Percentiles rank a stretch among this genome's conserved stretches.
Conservation (phyloP, 2,888 invertebrate genomes). For the Athalia circularis region DNA sequence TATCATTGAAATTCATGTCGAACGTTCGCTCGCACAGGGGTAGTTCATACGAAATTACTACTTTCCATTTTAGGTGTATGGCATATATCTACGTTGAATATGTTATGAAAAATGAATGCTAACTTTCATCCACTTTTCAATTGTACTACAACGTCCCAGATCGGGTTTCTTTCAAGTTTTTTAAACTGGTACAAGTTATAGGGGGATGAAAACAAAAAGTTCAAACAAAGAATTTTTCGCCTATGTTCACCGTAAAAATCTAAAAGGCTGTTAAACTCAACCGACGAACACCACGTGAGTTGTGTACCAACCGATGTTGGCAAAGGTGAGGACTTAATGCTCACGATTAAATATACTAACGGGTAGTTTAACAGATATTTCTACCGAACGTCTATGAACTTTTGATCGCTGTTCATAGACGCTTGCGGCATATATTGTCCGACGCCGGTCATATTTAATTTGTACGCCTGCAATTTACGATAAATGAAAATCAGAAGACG, state of each 20-base stretch:
- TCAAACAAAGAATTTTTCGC: too few species aligned
- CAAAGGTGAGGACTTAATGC: not conserved
- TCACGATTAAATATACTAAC: slow-evolving; percentile 26
- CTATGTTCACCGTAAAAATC: too few species aligned
- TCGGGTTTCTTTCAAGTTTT: too few species aligned
- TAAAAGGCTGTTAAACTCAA: not conserved
- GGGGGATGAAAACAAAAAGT: too few species aligned
- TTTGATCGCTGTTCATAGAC: slow-evolving; percentile 13
- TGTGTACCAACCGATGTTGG: not conserved
- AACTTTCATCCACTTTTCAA: too few species aligned
- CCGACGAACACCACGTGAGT: not conserved
- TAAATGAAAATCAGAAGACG: too few species aligned
- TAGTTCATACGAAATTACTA: slow-evolving; percentile 7
- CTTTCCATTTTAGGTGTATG: slow-evolving; percentile 11
- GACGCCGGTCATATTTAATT: not conserved
- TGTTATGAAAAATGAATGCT: not conserved
- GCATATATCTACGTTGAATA: not conserved
- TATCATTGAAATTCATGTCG: not conserved
- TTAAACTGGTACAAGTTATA: too few species aligned
- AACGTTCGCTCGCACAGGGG: not conserved
- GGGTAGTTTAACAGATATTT: slow-evolving; percentile 20
- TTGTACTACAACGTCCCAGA: too few species aligned
- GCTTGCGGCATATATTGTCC: not conserved
- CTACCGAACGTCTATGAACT: not conserved
- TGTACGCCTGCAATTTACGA: too few species aligned